These are phyloP conservation scores for Malthinus seriepunctatus DNA, from an alignment of 2,888 invertebrate genomes.

Conservation along the genomic window DNA sequence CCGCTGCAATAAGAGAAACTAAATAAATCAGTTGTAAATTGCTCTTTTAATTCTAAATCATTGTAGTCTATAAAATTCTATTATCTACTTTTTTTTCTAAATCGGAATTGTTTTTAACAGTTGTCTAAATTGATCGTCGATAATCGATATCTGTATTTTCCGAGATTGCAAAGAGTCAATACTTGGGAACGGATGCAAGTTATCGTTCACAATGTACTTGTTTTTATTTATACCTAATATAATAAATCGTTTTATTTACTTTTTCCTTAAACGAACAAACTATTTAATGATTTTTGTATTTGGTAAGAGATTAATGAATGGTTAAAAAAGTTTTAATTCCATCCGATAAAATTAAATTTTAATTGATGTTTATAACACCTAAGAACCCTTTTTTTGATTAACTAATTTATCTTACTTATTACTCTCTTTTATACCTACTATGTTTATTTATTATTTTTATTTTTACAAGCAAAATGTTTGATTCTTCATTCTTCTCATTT, in stretches of 20 bases:
- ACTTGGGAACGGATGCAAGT: conserved; percentile 46
- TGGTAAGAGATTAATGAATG: conserved; percentile 7
- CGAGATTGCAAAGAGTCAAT: conserved; percentile 22
- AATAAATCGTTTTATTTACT: conserved; percentile 25
- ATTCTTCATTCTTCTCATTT: no score
- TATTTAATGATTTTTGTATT: conserved; percentile 19
- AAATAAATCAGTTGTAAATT: no score
- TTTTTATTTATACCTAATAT: conserved; percentile 28
- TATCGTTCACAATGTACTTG: conserved; percentile 42
- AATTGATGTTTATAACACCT: conserved; percentile 19
- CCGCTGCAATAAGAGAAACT: no score
- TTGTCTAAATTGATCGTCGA: conserved; percentile 11
- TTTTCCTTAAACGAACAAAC: conserved; percentile 22
- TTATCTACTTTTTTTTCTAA: conserved; percentile 10
- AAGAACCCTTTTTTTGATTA: conserved; percentile 9
- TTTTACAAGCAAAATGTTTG: not conserved
- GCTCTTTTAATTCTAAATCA: no score
- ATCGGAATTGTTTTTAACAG: conserved; percentile 11
- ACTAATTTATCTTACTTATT: conserved; percentile 8
- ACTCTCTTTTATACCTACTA: not conserved
- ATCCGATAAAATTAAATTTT: conserved; percentile 21
- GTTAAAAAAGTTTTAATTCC: not conserved
- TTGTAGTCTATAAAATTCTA: conserved; percentile 12
- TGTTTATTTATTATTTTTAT: conserved; percentile 3
- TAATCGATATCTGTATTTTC: conserved; percentile 16